These are phyloP conservation scores for Columba janthina DNA, from an alignment of 2,113 vertebrate species.

Conservation along the genomic window DNA sequence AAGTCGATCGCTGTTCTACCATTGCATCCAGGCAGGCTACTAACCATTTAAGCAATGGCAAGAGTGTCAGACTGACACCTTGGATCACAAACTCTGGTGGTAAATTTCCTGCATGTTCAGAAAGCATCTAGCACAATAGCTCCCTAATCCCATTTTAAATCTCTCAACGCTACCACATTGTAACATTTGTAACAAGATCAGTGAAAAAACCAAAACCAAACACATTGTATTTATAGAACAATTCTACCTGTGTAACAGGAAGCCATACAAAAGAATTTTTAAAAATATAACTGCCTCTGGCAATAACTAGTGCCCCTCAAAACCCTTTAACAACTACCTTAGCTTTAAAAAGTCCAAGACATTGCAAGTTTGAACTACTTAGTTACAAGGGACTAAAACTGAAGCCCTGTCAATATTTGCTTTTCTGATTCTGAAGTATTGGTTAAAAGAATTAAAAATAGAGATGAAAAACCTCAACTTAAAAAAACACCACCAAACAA, in stretches of 20 bases:
- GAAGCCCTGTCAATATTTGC: slow-evolving; percentile 9
- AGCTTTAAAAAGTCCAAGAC: neutral
- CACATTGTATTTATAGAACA: neutral
- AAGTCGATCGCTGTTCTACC: neutral
- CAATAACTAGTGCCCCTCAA: neutral
- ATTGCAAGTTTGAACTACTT: neutral
- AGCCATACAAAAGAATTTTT: neutral
- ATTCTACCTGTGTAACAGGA: neutral
- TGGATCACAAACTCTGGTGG: neutral
- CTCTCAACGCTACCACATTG: neutral
- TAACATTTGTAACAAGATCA: neutral
- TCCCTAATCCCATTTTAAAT: neutral
- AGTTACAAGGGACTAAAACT: neutral
- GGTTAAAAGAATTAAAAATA: slow-evolving; percentile 26
- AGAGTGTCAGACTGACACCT: neutral
- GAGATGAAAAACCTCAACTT: neutral
- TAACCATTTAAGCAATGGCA: neutral
- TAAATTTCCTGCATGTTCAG: neutral
- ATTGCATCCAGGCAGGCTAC: neutral
- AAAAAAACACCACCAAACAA: neutral
- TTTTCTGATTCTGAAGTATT: neutral
- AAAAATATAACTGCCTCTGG: neutral
- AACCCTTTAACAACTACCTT: neutral
- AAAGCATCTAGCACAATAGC: neutral
- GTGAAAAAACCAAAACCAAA: neutral